A percentile compares a stretch with the other conserved stretches of the same genome.
These are phyloP conservation scores for Clarias platycephalus DNA, from an alignment of 2,797 vertebrate genomes.

Conservation along the genomic window DNA sequence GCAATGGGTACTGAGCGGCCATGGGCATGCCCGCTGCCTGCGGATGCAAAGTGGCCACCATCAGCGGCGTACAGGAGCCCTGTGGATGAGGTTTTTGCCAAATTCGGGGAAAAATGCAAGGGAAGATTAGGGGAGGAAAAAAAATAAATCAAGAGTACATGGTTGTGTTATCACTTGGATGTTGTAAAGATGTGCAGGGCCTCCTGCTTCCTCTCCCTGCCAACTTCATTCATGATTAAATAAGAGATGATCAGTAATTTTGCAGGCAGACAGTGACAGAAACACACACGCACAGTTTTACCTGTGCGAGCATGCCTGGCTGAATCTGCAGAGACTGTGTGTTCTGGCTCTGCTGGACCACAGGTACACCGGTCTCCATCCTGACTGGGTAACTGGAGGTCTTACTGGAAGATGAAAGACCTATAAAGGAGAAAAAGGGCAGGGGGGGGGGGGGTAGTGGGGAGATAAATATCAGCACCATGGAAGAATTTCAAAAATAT, in stretches of 20 bases:
- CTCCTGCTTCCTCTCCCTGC: slow-evolving; percentile 29
- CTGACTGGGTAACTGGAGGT: slow-evolving; percentile 91
- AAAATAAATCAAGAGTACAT: slow-evolving; percentile 26
- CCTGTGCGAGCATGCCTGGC: slow-evolving; percentile 95
- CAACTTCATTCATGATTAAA: slow-evolving; percentile 18
- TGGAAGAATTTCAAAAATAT: background rate
- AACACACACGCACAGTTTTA: slow-evolving; percentile 58
- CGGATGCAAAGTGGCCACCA: slow-evolving; percentile 99
- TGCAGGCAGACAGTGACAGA: background rate
- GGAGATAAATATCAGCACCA: background rate
- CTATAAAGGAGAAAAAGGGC: slow-evolving; percentile 59
- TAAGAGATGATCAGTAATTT: background rate
- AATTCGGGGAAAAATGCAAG: slow-evolving; percentile 56
- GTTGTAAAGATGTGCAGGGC: slow-evolving; percentile 1
- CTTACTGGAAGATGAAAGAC: slow-evolving; percentile 90
- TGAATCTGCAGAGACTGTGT: slow-evolving; percentile 94
- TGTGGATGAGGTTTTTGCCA: slow-evolving; percentile 84
- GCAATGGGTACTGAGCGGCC: slow-evolving; percentile 95
- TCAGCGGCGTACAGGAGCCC: slow-evolving; percentile 99
- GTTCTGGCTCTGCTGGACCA: slow-evolving; percentile 91
- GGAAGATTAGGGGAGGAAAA: slow-evolving; percentile 56
- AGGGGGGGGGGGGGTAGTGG: too few relatives aligned
- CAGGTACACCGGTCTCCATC: slow-evolving; percentile 92
- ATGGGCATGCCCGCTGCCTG: slow-evolving; percentile 95
- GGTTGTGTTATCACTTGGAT: slow-evolving; percentile 17